These are phyloP conservation scores for Sphaerodactylus townsendi DNA, from an alignment of 2,113 vertebrate genomes.

Conservation along the genomic window DNA sequence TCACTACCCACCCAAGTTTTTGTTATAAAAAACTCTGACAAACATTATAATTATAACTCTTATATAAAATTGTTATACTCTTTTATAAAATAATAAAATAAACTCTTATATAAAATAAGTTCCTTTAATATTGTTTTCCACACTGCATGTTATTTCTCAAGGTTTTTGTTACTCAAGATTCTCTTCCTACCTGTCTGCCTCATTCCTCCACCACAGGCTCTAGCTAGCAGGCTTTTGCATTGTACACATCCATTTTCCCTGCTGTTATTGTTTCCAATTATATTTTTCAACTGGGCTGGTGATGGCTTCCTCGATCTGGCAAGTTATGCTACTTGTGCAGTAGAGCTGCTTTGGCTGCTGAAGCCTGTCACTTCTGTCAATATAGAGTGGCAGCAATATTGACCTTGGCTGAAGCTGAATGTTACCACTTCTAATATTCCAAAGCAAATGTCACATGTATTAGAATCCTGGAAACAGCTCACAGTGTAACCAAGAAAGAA, in stretches of 20 bases:
- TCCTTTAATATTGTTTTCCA: constrained; percentile 13
- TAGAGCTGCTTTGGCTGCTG: background rate
- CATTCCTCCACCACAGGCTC: background rate
- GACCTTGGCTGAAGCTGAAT: background rate
- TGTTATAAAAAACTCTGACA: background rate
- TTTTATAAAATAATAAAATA: too few species aligned
- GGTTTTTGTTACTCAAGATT: background rate
- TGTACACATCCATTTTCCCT: background rate
- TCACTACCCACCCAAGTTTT: constrained; percentile 1
- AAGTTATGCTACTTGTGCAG: background rate
- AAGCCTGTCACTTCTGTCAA: background rate
- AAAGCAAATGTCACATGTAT: background rate
- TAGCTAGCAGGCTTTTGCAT: background rate
- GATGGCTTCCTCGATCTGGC: background rate
- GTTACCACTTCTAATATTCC: background rate
- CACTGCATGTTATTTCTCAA: background rate
- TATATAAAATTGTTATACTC: background rate
- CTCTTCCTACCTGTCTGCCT: background rate
- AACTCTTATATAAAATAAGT: too few species aligned
- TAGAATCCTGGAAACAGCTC: background rate
- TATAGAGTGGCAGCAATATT: background rate
- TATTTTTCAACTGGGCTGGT: background rate
- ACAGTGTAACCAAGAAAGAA: background rate
- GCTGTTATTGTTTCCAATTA: background rate
- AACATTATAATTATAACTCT: constrained; percentile 23